Percentiles rank a stretch among this genome's conserved stretches.
These are phyloP conservation scores for Oceanodroma tethys DNA, from an alignment of 2,113 vertebrate species.

Conservation along the genomic window DNA sequence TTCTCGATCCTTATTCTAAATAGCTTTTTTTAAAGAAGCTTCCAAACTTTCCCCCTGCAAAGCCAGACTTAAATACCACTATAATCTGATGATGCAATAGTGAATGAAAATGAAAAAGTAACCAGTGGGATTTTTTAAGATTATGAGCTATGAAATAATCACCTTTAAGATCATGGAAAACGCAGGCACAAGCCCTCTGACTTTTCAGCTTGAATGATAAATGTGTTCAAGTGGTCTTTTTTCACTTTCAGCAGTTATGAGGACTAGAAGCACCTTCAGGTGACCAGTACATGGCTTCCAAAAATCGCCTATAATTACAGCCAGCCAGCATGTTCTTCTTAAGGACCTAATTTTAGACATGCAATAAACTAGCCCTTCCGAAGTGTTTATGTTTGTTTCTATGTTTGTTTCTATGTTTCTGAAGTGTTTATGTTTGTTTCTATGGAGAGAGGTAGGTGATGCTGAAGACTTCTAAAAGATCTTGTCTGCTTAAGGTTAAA, in stretches of 20 bases:
- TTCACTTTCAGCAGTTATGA: not conserved
- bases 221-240: not conserved
- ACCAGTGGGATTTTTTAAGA: not conserved
- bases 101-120: not conserved
- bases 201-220: not conserved
- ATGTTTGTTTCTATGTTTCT: no score
- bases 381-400: not conserved
- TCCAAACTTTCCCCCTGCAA: not conserved
- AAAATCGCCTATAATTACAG: not conserved
- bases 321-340: not conserved
- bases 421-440: not conserved
- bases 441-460: not conserved
- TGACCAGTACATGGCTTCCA: accelerated
- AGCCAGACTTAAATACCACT: not conserved
- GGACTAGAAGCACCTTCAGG: not conserved
- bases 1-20: not conserved
- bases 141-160: not conserved
- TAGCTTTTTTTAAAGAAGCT: not conserved
- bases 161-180: not conserved
- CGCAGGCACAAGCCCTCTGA: not conserved
- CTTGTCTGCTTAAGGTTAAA: not conserved
- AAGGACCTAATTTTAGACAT: not conserved
- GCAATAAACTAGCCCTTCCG: not conserved
- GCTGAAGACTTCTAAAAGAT: not conserved
- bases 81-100: not conserved